Evolutionary conservation across 2,113 vertebrate species (phyloP), one percentile per base, ranked within the genome.

Genomic region (Chitala chitala): DNA sequence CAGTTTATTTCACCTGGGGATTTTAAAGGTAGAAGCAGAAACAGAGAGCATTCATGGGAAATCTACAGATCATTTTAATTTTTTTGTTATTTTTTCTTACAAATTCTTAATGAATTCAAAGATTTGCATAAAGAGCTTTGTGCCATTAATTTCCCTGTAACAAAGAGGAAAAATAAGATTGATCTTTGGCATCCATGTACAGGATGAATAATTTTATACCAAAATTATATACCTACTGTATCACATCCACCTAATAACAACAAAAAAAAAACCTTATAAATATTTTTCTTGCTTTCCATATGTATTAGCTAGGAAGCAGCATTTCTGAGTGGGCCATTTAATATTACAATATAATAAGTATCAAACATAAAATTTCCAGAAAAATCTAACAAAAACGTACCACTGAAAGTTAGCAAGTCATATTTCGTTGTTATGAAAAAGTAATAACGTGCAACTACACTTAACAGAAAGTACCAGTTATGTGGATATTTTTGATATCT

Each of bases 301-400:
- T 90, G 90, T 92, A 92, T 82, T 85, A 90, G 88, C 93, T 90
- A 85, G 84, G 86, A 90, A 92, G 89, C 92, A 93, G 93, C 93
- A 85, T 93, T 90, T 81, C 82, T 88, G 80, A 81, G 84, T 84
- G 86, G 89, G 82, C 88, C 84, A 79, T 86, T 84, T 77, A 78
- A 85, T 87, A 85, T 89, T 87, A 92, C 88, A 89, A 86, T 88
- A 90, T 82, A 86, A 92, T 88, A 87, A 86, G 84, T 81, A 82
- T 79, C 82, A 85, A 88, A 87, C 81, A 81, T 46, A 64, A 74
- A 66, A 54, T 12, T 42, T 54, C 54, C 64, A 73, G 46, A 81
- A 85, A 83, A 77, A 77, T 56, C 74, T 76, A 77, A 72, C 88
- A 89, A 82, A 85, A 90, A 92, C 86, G 90, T 92, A 93, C 92